Conservation (phyloP, 2,113 vertebrate genomes). For the Pachypanchax playfairii region DNA sequence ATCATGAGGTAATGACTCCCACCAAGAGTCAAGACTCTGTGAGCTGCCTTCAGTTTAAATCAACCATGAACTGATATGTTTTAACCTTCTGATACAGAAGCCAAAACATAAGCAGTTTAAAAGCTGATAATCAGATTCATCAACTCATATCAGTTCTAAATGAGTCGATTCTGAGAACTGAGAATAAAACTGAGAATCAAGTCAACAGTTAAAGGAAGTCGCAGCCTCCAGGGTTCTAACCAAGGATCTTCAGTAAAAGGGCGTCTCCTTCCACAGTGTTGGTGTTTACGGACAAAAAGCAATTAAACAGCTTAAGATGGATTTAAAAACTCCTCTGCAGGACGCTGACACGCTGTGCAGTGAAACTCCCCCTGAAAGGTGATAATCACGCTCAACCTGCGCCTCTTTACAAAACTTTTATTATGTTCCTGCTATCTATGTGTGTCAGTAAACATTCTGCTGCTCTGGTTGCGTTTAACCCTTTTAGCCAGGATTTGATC, state of each 20-base stretch:
- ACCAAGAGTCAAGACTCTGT: too few species aligned
- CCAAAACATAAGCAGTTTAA: too few species aligned
- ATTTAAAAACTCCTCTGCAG: neutral
- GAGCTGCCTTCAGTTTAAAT: too few species aligned
- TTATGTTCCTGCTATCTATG: neutral
- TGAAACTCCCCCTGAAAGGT: neutral
- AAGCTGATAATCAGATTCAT: too few species aligned
- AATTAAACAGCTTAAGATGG: neutral
- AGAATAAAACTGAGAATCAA: too few species aligned
- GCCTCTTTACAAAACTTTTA: neutral
- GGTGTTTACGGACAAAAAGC: neutral
- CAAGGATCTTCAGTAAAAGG: neutral
- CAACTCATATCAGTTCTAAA: too few species aligned
- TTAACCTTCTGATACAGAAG: too few species aligned
- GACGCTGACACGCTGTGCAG: neutral
- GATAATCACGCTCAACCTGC: neutral
- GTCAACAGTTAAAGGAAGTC: too few species aligned
- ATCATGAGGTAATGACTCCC: too few species aligned
- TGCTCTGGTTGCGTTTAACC: neutral
- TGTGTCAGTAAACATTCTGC: neutral
- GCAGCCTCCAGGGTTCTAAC: too few species aligned
- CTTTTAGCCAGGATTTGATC: constrained; percentile 24
- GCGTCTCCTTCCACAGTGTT: neutral
- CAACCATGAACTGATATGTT: too few species aligned
- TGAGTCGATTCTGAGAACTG: too few species aligned